phyloP scores from a whole-genome alignment of 2,797 vertebrate species.

The Tangara arthus region DNA sequence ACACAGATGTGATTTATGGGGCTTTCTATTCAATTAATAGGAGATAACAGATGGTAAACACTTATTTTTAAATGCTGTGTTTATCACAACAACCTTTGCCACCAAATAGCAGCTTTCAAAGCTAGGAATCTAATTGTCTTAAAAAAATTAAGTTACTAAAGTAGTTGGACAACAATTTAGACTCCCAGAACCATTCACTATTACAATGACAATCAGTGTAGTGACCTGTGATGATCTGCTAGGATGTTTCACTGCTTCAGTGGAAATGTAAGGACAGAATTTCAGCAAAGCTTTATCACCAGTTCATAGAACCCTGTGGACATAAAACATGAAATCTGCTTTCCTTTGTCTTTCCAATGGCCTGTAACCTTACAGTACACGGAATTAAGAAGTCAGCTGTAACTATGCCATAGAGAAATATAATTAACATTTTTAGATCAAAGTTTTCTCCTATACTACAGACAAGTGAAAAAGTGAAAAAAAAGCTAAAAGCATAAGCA shows the following conservation, averaged over 20 bases:
- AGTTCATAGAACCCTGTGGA: neutral
- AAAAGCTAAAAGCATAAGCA: neutral
- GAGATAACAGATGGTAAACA: constrained; percentile 21
- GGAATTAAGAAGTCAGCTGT: constrained; percentile 3
- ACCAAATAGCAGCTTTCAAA: neutral
- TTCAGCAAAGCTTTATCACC: neutral
- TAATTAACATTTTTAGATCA: neutral
- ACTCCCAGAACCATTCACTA: neutral
- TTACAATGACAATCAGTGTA: neutral
- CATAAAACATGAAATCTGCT: neutral
- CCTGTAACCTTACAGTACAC: neutral
- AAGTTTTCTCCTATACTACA: neutral
- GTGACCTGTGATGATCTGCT: neutral
- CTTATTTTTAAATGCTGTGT: constrained; percentile 28
- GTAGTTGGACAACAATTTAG: neutral
- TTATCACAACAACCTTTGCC: constrained; percentile 24
- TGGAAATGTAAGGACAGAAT: neutral
- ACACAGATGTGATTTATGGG: constrained; percentile 33
- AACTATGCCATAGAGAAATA: neutral
- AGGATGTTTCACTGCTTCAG: neutral
- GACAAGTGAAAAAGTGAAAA: neutral
- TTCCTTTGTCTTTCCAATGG: neutral
- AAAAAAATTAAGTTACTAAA: neutral
- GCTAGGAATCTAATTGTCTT: neutral
- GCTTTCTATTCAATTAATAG: constrained; percentile 2